Percentiles rank a stretch among this genome's conserved stretches.
Conservation (phyloP, 2,797 vertebrate species). For the Salarias fasciatus region DNA sequence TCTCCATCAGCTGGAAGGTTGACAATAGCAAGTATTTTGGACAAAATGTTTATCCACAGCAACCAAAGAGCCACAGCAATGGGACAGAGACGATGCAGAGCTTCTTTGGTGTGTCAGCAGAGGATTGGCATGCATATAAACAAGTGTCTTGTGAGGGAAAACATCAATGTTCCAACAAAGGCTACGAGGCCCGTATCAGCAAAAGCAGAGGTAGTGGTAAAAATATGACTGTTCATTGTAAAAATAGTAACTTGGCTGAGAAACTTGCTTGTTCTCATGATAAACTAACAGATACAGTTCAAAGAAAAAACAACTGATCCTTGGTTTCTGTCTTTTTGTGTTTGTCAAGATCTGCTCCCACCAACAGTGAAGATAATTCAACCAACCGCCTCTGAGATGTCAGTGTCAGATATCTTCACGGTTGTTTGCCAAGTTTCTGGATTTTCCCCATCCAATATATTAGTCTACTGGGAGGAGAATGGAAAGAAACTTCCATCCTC, state of each 20-base stretch:
- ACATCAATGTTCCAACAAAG: constrained; percentile 55
- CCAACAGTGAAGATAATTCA: constrained; percentile 68
- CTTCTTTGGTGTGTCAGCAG: constrained; percentile 41
- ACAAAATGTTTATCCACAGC: neutral
- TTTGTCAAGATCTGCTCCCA: constrained; percentile 45
- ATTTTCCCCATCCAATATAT: constrained; percentile 72
- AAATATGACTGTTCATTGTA: neutral
- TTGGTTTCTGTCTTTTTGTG: constrained; percentile 7
- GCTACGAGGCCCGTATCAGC: constrained; percentile 35
- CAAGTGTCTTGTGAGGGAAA: constrained; percentile 70
- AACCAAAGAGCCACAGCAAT: constrained; percentile 48
- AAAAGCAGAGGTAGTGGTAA: constrained; percentile 69
- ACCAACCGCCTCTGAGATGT: constrained; percentile 53
- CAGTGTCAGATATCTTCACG: constrained; percentile 7
- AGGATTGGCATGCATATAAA: constrained; percentile 57
- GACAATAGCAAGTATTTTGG: rapidly evolving
- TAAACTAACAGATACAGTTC: no score
- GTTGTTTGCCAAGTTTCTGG: constrained; percentile 71
- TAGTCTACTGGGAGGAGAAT: constrained; percentile 70
- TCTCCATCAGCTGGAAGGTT: constrained; percentile 70
- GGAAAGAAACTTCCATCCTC: constrained; percentile 32
- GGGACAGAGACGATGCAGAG: constrained; percentile 70
- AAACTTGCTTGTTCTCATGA: no score
- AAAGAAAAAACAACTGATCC: no score
- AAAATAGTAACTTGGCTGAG: no score